A percentile compares a stretch with the other conserved stretches of the same genome.
phyloP scores from a whole-genome alignment of 2,888 invertebrate genomes.

The Gasteruption jaculator region DNA sequence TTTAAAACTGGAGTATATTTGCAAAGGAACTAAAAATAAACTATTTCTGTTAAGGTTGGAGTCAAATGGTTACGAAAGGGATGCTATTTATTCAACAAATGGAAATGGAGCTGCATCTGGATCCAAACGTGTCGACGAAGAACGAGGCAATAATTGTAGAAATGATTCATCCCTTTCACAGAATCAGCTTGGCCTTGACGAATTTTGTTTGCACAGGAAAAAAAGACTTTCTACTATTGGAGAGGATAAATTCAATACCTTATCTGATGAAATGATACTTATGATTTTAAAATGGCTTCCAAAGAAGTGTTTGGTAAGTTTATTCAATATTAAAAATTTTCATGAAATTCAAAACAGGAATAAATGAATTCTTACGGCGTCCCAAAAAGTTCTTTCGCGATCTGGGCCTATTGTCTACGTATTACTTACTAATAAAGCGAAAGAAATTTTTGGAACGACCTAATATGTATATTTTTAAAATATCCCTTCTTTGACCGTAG shows the following conservation, averaged over 20 bases:
- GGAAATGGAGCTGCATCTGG: conserved; percentile 43
- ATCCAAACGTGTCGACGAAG: conserved; percentile 38
- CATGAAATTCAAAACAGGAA: neutral
- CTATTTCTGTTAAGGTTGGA: conserved; percentile 27
- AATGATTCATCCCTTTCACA: conserved; percentile 35
- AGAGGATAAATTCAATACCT: conserved; percentile 64
- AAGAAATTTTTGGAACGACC: conserved; percentile 2
- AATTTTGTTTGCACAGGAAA: conserved; percentile 39
- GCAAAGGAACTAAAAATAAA: too few species aligned
- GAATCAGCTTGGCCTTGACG: conserved; percentile 39
- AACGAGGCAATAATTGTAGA: conserved; percentile 33
- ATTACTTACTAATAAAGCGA: neutral
- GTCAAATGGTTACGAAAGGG: conserved; percentile 29
- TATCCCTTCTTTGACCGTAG: too few species aligned
- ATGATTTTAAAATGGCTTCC: conserved; percentile 80
- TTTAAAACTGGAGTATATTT: too few species aligned
- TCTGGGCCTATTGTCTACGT: neutral
- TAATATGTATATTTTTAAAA: conserved; percentile 3
- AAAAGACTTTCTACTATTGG: conserved; percentile 48
- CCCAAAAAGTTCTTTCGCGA: conserved; percentile 4
- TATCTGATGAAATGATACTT: conserved; percentile 85
- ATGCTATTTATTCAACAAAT: conserved; percentile 29
- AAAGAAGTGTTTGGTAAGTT: conserved; percentile 69
- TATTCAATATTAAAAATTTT: conserved; percentile 9
- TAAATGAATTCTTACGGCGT: neutral